Evolutionary conservation across 2,113 vertebrate genomes (phyloP).

Genomic region (Heptranchias perlo): DNA sequence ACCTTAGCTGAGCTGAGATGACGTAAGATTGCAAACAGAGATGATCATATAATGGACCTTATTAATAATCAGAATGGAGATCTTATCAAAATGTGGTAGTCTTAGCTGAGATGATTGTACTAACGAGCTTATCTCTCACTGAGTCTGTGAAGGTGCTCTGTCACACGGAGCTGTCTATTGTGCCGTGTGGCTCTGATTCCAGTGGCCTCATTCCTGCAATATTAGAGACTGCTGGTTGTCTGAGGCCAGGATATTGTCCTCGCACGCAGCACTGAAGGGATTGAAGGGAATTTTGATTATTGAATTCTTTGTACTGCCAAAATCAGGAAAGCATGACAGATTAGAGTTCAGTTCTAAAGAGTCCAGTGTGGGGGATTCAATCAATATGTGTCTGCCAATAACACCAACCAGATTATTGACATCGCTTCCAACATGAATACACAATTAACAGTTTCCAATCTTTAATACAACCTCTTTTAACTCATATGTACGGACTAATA

Average conservation of each 20-base stretch:
- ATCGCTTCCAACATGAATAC: slow-evolving; percentile 70
- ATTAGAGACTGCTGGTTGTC: not conserved
- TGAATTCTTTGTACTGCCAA: slow-evolving; percentile 56
- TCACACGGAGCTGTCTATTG: not conserved
- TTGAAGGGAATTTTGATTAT: slow-evolving; percentile 48
- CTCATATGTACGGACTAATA: slow-evolving; percentile 4
- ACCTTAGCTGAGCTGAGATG: not conserved
- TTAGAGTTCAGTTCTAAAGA: slow-evolving; percentile 66
- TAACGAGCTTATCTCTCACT: not conserved
- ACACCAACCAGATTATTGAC: slow-evolving; percentile 60
- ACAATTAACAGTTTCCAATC: slow-evolving; percentile 62
- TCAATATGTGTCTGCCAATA: slow-evolving; percentile 70
- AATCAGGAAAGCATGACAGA: slow-evolving; percentile 69
- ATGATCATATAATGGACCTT: not conserved
- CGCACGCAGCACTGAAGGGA: not conserved
- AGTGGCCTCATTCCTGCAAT: slow-evolving; percentile 6
- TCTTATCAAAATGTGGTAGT: not conserved
- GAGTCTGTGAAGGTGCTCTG: not conserved
- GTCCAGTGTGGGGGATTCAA: slow-evolving; percentile 57
- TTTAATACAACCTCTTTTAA: slow-evolving; percentile 21
- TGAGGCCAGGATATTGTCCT: slow-evolving; percentile 20
- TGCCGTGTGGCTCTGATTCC: not conserved
- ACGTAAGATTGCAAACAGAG: not conserved
- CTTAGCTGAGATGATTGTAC: not conserved
- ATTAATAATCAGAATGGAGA: not conserved